phyloP scores from a whole-genome alignment of 2,797 vertebrate genomes.

The Sylvilagus floridanus region DNA sequence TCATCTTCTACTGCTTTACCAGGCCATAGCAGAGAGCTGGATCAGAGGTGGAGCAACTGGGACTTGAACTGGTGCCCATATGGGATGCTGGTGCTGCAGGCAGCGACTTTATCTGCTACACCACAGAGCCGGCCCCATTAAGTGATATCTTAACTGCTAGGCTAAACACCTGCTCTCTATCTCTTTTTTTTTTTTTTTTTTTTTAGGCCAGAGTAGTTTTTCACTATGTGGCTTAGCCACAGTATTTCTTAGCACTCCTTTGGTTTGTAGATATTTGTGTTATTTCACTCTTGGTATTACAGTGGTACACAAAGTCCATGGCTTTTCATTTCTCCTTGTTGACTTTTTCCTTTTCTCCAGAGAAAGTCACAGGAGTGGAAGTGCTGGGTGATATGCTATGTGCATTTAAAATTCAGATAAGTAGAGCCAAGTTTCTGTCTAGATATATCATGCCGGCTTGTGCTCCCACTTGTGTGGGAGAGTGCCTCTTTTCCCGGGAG shows the following conservation, averaged over 20 bases:
- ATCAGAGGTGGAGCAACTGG: too few species aligned
- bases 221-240: background rate
- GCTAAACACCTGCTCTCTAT: too few species aligned
- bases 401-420: background rate
- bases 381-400: too few species aligned
- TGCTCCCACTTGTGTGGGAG: background rate
- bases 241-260: background rate
- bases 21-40: too few species aligned
- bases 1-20: too few species aligned
- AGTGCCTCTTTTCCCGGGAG: fast-evolving
- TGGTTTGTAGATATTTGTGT: background rate
- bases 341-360: background rate
- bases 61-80: too few species aligned
- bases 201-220: background rate
- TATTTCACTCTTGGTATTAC: background rate
- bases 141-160: too few species aligned
- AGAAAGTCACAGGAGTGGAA: background rate
- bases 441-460: background rate
- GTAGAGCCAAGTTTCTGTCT: background rate
- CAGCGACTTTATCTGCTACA: too few species aligned
- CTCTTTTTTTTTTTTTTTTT: background rate
- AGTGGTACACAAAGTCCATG: fast-evolving
- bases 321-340: background rate
- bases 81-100: too few species aligned
- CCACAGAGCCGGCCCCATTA: too few species aligned